These are phyloP conservation scores for Anguilla pacifica DNA, from an alignment of 2,797 vertebrate species.

Conservation along the genomic window DNA sequence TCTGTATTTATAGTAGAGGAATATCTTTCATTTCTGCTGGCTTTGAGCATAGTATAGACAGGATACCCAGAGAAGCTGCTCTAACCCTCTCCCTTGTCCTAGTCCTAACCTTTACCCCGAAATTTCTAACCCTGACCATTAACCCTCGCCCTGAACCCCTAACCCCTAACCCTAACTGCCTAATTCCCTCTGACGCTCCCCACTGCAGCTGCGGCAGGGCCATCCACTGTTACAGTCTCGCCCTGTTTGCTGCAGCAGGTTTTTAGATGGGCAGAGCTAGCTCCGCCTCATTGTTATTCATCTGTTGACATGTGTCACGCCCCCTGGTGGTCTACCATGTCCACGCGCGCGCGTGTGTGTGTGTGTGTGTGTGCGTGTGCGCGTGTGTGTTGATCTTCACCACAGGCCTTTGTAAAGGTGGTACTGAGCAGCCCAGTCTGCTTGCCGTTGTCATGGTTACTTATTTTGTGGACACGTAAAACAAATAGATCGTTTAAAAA, in stretches of 20 bases:
- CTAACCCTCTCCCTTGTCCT: too few species aligned
- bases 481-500: conserved; percentile 60
- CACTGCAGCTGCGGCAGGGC: background rate
- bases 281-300: background rate
- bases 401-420: background rate
- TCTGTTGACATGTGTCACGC: background rate
- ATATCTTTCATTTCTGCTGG: conserved; percentile 38
- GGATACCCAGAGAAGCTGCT: background rate
- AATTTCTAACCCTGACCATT: too few species aligned
- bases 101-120: background rate
- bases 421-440: background rate
- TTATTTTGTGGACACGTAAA: conserved; percentile 73
- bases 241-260: background rate
- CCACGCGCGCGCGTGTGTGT: background rate
- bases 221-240: background rate
- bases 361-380: conserved; percentile 6
- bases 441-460: conserved; percentile 76
- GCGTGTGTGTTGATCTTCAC: background rate
- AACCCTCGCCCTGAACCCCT: background rate
- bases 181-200: background rate
- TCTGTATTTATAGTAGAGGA: conserved; percentile 51
- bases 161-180: background rate
- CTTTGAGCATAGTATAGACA: background rate
- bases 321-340: background rate
- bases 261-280: background rate